Evolutionary conservation across 2,113 vertebrate genomes (phyloP).

Genomic region (human (Homo sapiens)): GRCh38 chr3:77361501-77362000

Average conservation of each 20-base stretch:
- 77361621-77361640: not conserved
- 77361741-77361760: not conserved
- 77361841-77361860: not conserved
- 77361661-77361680: not conserved
- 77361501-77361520: not conserved
- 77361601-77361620: too few species aligned
- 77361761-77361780: not conserved
- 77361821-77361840: not conserved
- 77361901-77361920: constrained; percentile 37
- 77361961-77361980: not conserved
- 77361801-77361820: not conserved
- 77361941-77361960: not conserved
- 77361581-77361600: not conserved
- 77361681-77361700: not conserved
- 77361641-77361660: not conserved
- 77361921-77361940: not conserved
- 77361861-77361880: not conserved
- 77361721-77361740: not conserved
- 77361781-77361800: not conserved
- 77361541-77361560: not conserved
- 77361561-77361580: not conserved
- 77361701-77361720: not conserved
- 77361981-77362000: not conserved
- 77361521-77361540: not conserved
- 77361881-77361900: not conserved